Percentiles rank a stretch among this genome's conserved stretches.
These are phyloP conservation scores for Tyto alba DNA, from an alignment of 2,113 vertebrate species.

Conservation along the genomic window DNA sequence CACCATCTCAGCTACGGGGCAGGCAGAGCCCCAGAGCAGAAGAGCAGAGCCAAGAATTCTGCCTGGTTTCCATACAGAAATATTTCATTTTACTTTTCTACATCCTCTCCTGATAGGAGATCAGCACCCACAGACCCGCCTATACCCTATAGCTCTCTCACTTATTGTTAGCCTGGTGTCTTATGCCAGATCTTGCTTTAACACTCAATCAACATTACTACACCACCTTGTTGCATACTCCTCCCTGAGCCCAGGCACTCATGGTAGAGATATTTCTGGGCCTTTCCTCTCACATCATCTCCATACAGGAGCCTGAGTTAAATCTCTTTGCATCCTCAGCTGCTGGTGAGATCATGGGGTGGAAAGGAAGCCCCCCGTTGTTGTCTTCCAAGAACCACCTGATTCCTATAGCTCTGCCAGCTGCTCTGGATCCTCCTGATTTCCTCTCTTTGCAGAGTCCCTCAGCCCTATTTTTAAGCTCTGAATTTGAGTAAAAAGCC, in stretches of 20 bases:
- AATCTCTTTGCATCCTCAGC: neutral
- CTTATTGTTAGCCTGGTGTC: neutral
- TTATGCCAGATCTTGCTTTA: neutral
- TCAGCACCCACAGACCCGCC: neutral
- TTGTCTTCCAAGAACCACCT: neutral
- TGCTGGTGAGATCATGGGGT: neutral
- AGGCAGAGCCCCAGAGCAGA: neutral
- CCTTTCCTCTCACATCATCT: neutral
- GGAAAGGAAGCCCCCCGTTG: rapidly evolving
- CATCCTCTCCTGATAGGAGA: neutral
- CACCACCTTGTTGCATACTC: neutral
- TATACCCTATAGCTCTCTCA: neutral
- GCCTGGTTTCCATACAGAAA: neutral
- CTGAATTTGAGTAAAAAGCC: neutral
- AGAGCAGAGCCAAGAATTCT: neutral
- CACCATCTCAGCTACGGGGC: neutral
- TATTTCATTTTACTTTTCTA: neutral
- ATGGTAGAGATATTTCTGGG: neutral
- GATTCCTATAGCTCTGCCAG: neutral
- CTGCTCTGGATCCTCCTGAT: neutral
- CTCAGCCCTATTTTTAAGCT: neutral
- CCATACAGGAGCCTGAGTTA: neutral
- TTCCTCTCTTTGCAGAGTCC: neutral
- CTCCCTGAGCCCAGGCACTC: neutral
- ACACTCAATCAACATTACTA: neutral